Conservation (phyloP, 1,140 invertebrate genomes). For the Drosophila pandora region DNA sequence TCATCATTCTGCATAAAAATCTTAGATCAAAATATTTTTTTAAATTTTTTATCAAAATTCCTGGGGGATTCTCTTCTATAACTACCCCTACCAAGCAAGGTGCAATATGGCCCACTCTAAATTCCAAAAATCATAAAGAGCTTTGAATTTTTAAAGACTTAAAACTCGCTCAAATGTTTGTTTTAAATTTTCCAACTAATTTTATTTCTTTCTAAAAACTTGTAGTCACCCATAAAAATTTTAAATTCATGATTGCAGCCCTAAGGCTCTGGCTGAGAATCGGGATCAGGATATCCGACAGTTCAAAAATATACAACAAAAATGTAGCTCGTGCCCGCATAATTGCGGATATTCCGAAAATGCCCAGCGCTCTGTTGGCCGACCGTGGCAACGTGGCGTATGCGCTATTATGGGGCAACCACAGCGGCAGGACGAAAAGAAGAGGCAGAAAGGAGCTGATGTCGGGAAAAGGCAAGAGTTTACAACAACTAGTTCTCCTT, state of each 20-base stretch:
- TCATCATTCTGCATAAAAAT: not conserved
- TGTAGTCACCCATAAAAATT: conserved; percentile 2
- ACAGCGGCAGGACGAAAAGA: conserved; percentile 1
- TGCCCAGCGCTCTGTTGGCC: conserved; percentile 15
- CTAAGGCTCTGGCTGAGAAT: not conserved
- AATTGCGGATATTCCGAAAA: conserved; percentile 24
- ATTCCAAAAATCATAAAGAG: no score
- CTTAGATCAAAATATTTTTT: not conserved
- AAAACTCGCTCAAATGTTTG: not conserved
- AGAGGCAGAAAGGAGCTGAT: not conserved
- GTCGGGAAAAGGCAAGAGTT: not conserved
- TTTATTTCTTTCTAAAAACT: not conserved
- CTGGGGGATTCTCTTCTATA: no score
- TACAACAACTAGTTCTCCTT: conserved; percentile 9
- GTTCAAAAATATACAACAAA: conserved; percentile 5
- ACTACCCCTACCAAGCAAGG: no score
- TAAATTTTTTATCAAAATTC: no score
- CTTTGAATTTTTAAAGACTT: no score
- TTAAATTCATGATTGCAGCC: conserved; percentile 14
- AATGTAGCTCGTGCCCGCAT: conserved; percentile 1
- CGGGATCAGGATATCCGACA: conserved; percentile 17
- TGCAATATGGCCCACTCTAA: no score
- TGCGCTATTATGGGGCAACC: conserved; percentile 52
- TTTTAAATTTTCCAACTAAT: not conserved
- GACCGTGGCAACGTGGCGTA: conserved; percentile 27